Evolutionary conservation across 2,797 vertebrate species (phyloP).

Genomic region (Sebastes elongatus): DNA sequence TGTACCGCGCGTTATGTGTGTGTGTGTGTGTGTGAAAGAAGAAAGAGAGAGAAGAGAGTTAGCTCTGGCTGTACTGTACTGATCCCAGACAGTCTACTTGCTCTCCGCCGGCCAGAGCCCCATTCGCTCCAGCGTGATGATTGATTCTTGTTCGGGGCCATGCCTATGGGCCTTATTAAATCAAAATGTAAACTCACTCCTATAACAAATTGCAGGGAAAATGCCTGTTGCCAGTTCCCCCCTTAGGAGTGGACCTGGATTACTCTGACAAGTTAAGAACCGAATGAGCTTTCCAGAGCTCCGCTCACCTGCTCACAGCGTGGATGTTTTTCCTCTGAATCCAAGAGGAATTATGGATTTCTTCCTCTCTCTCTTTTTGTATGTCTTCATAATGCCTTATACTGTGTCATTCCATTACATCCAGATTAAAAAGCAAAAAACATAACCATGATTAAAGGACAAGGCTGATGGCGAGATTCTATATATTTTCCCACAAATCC

Average conservation of each 20-base stretch:
- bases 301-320: slow-evolving; percentile 42
- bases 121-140: slow-evolving; percentile 65
- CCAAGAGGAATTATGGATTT: slow-evolving; percentile 24
- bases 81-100: slow-evolving; percentile 49
- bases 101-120: slow-evolving; percentile 51
- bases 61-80: slow-evolving; percentile 16
- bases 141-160: slow-evolving; percentile 80
- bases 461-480: background rate
- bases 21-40: background rate
- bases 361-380: background rate
- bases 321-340: slow-evolving; percentile 39
- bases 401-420: background rate
- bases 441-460: background rate
- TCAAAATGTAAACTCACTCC: slow-evolving; percentile 81
- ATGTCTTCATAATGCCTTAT: background rate
- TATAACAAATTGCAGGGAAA: slow-evolving; percentile 79
- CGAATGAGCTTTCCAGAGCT: slow-evolving; percentile 58
- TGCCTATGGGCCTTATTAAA: slow-evolving; percentile 83
- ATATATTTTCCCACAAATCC: background rate
- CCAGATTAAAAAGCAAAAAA: slow-evolving; percentile 4
- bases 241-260: slow-evolving; percentile 63
- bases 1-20: background rate
- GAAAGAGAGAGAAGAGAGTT: background rate
- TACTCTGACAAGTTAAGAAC: slow-evolving; percentile 76
- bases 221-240: slow-evolving; percentile 71